A percentile compares a stretch with the other conserved stretches of the same genome.
Conservation (phyloP, 2,797 vertebrate species). For the Acanthurus leucopareius region DNA sequence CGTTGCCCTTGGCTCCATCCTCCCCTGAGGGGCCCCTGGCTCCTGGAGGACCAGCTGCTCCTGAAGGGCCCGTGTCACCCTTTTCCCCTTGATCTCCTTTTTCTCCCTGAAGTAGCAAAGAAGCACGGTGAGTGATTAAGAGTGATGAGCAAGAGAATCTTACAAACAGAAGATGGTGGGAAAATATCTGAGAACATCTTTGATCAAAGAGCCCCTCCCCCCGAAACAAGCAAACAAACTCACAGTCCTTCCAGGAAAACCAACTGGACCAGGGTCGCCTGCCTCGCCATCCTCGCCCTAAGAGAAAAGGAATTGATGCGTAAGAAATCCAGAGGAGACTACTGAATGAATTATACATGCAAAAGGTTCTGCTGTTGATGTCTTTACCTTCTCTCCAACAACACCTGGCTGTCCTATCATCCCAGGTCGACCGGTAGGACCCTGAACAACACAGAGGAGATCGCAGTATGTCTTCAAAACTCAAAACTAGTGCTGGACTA, state of each 20-base stretch:
- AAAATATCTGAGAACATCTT: not conserved
- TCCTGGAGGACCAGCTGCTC: slow-evolving; percentile 93
- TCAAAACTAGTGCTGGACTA: not conserved
- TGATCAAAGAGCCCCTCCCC: not conserved
- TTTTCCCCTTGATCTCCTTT: slow-evolving; percentile 98
- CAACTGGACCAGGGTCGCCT: slow-evolving; percentile 93
- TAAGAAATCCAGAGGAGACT: not conserved
- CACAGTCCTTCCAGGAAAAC: slow-evolving; percentile 89
- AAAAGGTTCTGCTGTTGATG: not conserved
- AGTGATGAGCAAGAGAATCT: not conserved
- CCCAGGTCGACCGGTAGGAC: slow-evolving; percentile 83
- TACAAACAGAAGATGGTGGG: not conserved
- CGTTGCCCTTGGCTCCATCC: slow-evolving; percentile 95
- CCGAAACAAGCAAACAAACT: slow-evolving; percentile 72
- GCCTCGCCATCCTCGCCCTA: slow-evolving; percentile 97
- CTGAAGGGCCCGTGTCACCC: slow-evolving; percentile 93
- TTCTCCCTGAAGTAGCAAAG: slow-evolving; percentile 85
- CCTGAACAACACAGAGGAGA: slow-evolving; percentile 68
- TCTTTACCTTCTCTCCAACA: slow-evolving; percentile 94
- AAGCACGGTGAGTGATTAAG: slow-evolving; percentile 16
- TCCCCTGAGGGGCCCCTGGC: slow-evolving; percentile 93
- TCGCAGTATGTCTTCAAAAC: slow-evolving; percentile 1
- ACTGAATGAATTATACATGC: not conserved
- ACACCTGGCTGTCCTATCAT: slow-evolving; percentile 93
- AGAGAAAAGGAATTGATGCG: slow-evolving; percentile 8